These are phyloP conservation scores for Gymnopithys bicolor DNA, from an alignment of 2,797 vertebrate species.

Conservation along the genomic window DNA sequence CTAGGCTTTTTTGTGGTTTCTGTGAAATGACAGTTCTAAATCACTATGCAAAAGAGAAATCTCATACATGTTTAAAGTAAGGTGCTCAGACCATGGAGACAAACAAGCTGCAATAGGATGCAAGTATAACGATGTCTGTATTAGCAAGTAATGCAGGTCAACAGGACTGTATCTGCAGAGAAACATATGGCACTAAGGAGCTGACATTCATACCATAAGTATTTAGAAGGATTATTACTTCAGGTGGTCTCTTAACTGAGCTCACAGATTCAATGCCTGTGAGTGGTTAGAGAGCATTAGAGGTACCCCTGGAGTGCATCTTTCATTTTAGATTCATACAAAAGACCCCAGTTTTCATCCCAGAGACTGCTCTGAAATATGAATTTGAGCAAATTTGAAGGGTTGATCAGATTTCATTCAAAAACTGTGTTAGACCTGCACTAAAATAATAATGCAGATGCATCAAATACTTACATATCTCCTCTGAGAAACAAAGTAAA, in stretches of 20 bases:
- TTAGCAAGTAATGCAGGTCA: background rate
- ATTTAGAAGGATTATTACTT: constrained; percentile 21
- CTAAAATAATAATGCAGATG: background rate
- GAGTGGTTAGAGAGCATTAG: background rate
- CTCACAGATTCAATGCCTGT: background rate
- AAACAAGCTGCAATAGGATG: background rate
- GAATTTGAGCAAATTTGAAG: background rate
- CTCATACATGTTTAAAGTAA: background rate
- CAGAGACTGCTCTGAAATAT: background rate
- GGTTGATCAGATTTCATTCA: background rate
- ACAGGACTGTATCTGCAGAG: background rate
- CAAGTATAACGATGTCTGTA: background rate
- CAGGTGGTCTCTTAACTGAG: background rate
- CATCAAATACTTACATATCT: background rate
- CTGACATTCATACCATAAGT: background rate
- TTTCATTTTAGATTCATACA: background rate
- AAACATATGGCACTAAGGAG: constrained; percentile 9
- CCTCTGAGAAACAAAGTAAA: background rate
- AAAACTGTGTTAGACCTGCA: background rate
- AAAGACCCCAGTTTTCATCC: background rate
- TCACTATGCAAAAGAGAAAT: background rate
- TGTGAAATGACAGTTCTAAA: background rate
- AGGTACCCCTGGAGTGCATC: background rate
- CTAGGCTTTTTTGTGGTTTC: background rate
- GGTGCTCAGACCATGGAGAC: background rate